Percentiles rank a stretch among this genome's conserved stretches.
Conservation (phyloP, 1,140 invertebrate genomes). For the Zaprionus gabonicus region DNA sequence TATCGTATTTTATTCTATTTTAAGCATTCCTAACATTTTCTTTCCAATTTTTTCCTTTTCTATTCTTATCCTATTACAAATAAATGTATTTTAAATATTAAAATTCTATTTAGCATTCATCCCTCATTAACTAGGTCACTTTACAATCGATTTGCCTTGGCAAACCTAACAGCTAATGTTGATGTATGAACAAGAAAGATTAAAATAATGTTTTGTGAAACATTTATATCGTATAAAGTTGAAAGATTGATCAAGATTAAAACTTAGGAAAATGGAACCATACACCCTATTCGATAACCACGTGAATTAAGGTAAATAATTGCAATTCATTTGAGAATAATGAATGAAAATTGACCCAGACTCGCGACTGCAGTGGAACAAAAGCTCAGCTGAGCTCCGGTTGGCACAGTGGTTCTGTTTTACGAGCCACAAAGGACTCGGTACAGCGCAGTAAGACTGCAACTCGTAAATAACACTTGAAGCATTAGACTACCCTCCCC, state of each 20-base stretch:
- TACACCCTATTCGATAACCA: neutral
- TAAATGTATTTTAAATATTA: too few species aligned
- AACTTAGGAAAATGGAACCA: neutral
- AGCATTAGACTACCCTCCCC: conserved; percentile 43
- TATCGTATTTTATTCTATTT: too few species aligned
- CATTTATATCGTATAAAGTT: too few species aligned
- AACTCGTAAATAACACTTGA: conserved; percentile 65
- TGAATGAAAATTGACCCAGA: conserved; percentile 10
- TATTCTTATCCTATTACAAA: too few species aligned
- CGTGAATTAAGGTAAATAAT: neutral
- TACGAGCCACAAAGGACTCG: conserved; percentile 57
- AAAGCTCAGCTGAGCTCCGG: conserved; percentile 25
- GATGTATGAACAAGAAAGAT: neutral
- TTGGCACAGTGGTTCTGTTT: conserved; percentile 46
- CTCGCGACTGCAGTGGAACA: conserved; percentile 8
- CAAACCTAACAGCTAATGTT: neutral
- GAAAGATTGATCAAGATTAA: neutral
- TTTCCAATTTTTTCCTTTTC: too few species aligned
- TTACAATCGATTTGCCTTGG: too few species aligned
- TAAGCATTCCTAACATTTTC: too few species aligned
- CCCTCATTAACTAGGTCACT: too few species aligned
- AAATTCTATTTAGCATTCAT: too few species aligned
- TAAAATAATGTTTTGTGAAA: too few species aligned
- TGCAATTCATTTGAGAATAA: conserved; percentile 5
- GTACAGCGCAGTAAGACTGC: neutral